Evolutionary conservation across 2,888 invertebrate genomes (phyloP), one percentile per base, ranked within the genome.

Genomic region (Quadriops clusia): DNA sequence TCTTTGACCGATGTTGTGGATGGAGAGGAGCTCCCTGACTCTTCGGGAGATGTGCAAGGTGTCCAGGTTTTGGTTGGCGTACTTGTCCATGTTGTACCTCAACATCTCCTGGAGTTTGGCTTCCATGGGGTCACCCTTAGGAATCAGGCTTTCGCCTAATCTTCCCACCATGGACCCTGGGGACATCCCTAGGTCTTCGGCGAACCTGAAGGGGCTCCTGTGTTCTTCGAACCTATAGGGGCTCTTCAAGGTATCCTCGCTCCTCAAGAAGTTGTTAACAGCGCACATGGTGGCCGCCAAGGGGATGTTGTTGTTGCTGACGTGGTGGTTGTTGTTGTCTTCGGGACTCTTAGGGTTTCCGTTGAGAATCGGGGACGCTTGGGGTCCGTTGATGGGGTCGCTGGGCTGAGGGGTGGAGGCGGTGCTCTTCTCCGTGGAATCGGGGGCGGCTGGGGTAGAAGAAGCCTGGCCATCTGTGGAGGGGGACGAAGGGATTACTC

Each of bases 1-100:
- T 38, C 98, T 74, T 66, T 98, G 98, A 3, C 98, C 98, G 49
- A 98, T 97, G 62, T 98, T 95, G 66, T 97, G 93, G 45, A 93
- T 87, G 39, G 91, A 93, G 17, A 97, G 68, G 32, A 97, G 65
- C 53, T 97, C 95, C 8, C 95, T 70, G 6, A 97, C 94, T 40
- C 89, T 73, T 43, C 94, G 73, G 34, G 94, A 85, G 50, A 95
- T 89, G 62, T 89, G 84, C 34, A 93, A 66, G n/a, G 95, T 95
- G 63, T 95, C 95, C 42, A 95, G 69, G 50, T 86, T 85, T 51
- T 89, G 90, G 45, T 85, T 83, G 33, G 90, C 89, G 61, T 89
- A 90, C 60, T 90, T 90, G 68, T 91, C 91, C 80, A 91, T 91
- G 60, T 91, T 91, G 65, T 89, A 89, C 47, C 90, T 71, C 38